Conservation (phyloP, 2,797 vertebrate species). For the Vultur gryphus region DNA sequence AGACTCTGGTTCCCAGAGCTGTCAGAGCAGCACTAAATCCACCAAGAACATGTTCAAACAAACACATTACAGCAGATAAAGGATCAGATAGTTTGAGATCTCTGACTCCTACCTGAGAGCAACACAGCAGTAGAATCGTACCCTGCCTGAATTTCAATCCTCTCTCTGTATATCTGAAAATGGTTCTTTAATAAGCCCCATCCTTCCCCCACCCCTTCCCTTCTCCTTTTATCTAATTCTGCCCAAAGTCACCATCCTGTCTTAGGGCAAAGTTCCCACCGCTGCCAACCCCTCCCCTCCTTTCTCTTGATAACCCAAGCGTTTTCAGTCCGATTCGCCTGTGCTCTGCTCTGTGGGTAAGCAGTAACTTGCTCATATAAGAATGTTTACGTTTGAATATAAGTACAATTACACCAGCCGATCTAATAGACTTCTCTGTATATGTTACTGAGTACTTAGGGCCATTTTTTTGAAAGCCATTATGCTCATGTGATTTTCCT, state of each 20-base stretch:
- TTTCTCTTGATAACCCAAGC: not conserved
- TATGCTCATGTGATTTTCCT: slow-evolving; percentile 78
- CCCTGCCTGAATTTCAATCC: not conserved
- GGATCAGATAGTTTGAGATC: not conserved
- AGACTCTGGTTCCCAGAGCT: not conserved
- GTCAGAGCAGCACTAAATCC: not conserved
- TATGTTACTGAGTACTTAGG: slow-evolving; percentile 80
- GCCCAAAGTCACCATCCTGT: not conserved
- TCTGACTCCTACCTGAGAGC: not conserved
- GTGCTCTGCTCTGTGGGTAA: not conserved
- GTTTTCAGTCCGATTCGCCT: not conserved
- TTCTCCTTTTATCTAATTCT: not conserved
- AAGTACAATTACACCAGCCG: slow-evolving; percentile 75
- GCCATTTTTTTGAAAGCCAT: slow-evolving; percentile 72
- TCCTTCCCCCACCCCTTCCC: not conserved
- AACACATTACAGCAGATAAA: not conserved
- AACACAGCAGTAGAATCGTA: not conserved
- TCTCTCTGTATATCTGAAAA: not conserved
- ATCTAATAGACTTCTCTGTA: slow-evolving; percentile 83
- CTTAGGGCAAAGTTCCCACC: not conserved
- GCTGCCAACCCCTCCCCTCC: not conserved
- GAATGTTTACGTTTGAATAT: slow-evolving; percentile 79
- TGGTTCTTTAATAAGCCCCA: not conserved
- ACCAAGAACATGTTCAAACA: not conserved
- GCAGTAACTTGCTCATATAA: slow-evolving; percentile 70